Evolutionary conservation across 2,113 vertebrate genomes (phyloP), one percentile per base, ranked within the genome.

Genomic region (Reinhardtius hippoglossoides): DNA sequence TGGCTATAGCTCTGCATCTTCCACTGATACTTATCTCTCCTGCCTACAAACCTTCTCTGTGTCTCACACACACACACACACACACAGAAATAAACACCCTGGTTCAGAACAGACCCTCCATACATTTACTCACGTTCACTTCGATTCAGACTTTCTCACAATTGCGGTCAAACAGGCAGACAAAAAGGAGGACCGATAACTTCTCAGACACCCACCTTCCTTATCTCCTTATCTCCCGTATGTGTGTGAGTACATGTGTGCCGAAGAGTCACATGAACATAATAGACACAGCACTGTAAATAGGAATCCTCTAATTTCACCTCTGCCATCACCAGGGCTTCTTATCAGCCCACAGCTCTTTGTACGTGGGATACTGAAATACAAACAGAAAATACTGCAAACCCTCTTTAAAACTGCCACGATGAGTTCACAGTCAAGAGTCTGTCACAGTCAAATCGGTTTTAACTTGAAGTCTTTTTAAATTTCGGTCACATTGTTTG

Each of bases 21-120:
- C 91, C 90, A 90, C 86, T 89, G 94, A 94, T 94, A 87, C 84
- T 93, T 94, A 95, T 95, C 94, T 89, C 61, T 57, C 64, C 80
- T 88, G 71, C 80, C 50, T 82, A 78, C 27, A 82, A 59, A 76
- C 81, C 9, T 3, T 3, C 12, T 13, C 35, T 9, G 8, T 37
- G 35, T 37, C 23, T 31, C 58, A 23, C 37, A 80, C 48, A 64
- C 87, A 88, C 87, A 88, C 68, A 56, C 21, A 31, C 26, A 78
- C 20, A 63, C 3, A 69, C 40, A 62, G 62, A 87, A 80, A 86
- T 86, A 93, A 85, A 63, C 66, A 9, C 52, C 58, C 23, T 27
- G 14, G 35, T 83, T 61, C 42, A 82, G 83, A 89, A 87, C 84
- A 62, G 71, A 83, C 89, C 76, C 64, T 78, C 12, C 57, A 65